These are phyloP conservation scores for Tinamus major DNA, from an alignment of 2,797 vertebrate genomes.

Conservation along the genomic window DNA sequence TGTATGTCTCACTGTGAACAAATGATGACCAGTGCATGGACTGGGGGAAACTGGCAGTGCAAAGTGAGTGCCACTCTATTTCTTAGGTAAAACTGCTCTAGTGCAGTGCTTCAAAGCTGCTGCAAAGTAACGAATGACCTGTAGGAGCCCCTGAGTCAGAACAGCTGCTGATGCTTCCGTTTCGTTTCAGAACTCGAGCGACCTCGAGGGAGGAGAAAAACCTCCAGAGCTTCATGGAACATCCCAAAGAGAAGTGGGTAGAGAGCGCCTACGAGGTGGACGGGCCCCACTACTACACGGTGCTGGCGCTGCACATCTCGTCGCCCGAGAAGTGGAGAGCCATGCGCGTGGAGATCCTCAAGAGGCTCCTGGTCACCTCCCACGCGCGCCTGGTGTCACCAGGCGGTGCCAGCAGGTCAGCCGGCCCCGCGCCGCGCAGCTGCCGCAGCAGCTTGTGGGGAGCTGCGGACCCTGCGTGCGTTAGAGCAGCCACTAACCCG, in stretches of 20 bases:
- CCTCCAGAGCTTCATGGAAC: slow-evolving; percentile 96
- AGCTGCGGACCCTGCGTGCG: accelerated
- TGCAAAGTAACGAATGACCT: neutral
- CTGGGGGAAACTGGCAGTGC: neutral
- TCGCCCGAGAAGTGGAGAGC: slow-evolving; percentile 91
- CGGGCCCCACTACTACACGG: slow-evolving; percentile 95
- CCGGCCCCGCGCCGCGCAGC: slow-evolving; percentile 17
- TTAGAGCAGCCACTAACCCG: neutral
- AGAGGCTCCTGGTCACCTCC: slow-evolving; percentile 88
- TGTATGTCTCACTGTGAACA: neutral
- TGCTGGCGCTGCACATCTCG: slow-evolving; percentile 92
- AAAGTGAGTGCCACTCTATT: neutral
- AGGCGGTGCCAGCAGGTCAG: slow-evolving; percentile 91
- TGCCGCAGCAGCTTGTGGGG: neutral
- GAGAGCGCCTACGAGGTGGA: slow-evolving; percentile 97
- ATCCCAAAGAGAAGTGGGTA: slow-evolving; percentile 96
- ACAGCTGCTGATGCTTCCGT: neutral
- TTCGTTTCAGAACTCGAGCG: slow-evolving; percentile 87
- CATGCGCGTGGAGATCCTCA: slow-evolving; percentile 88
- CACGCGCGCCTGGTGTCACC: slow-evolving; percentile 90
- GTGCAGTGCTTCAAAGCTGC: neutral
- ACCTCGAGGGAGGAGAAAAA: slow-evolving; percentile 98
- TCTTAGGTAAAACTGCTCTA: accelerated
- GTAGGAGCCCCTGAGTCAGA: neutral
- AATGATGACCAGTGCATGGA: accelerated